A percentile compares a stretch with the other conserved stretches of the same genome.
Evolutionary conservation across 2,888 invertebrate genomes (phyloP).

Genomic region (Catocala nupta): DNA sequence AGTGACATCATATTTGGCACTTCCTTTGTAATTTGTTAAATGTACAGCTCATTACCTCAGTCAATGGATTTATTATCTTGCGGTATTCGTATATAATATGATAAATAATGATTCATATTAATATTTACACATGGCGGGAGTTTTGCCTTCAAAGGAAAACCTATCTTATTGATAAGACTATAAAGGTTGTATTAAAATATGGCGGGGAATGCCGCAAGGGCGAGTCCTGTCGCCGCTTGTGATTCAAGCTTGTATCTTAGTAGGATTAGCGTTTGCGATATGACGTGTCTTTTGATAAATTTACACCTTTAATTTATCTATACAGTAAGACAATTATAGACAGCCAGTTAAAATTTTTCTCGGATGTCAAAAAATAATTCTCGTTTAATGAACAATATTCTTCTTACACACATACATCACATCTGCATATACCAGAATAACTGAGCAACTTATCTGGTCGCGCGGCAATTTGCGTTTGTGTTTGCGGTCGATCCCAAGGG

Average conservation of each 20-base stretch:
- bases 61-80: conserved; percentile 50
- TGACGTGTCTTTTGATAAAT: conserved; percentile 26
- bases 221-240: conserved; percentile 25
- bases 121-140: conserved; percentile 46
- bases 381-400: too few relatives aligned
- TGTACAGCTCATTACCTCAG: conserved; percentile 44
- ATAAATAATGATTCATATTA: conserved; percentile 53
- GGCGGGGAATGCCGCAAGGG: conserved; percentile 25
- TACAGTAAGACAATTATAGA: background rate
- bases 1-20: conserved; percentile 58
- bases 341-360: background rate
- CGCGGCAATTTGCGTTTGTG: too few relatives aligned
- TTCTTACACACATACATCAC: too few relatives aligned
- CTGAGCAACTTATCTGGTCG: too few relatives aligned
- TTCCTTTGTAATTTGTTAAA: conserved; percentile 50
- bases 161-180: conserved; percentile 39
- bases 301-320: background rate
- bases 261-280: conserved; percentile 29
- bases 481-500: too few relatives aligned
- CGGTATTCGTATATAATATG: conserved; percentile 41
- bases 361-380: too few relatives aligned
- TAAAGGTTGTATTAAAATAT: conserved; percentile 39
- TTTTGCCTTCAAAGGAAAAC: conserved; percentile 30
- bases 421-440: too few relatives aligned
- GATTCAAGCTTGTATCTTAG: conserved; percentile 37